Conservation (phyloP, 1,140 invertebrate genomes). For the Psilanteris sp. region DNA sequence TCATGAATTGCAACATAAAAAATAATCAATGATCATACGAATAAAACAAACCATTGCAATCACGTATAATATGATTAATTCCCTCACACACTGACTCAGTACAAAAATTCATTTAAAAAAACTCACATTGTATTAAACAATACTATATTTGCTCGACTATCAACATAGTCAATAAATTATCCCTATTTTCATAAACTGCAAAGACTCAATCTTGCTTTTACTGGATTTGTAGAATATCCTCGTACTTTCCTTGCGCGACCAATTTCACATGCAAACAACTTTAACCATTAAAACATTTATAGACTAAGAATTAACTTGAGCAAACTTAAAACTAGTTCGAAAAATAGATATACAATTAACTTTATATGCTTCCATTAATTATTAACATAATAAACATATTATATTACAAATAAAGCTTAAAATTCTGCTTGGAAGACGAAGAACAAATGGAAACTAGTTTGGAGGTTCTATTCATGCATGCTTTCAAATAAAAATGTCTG, state of each 20-base stretch:
- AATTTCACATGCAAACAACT: constrained; percentile 53
- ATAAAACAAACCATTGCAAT: constrained; percentile 68
- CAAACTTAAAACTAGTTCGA: constrained; percentile 36
- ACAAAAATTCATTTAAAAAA: constrained; percentile 72
- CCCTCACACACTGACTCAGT: constrained; percentile 70
- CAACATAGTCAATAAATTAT: constrained; percentile 78
- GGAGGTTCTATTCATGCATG: no score
- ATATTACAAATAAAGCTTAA: no score
- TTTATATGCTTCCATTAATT: no score
- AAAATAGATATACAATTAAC: no score
- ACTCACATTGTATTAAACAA: constrained; percentile 71
- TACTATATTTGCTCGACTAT: constrained; percentile 72
- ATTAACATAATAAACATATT: no score
- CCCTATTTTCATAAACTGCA: constrained; percentile 75
- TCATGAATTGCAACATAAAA: constrained; percentile 66
- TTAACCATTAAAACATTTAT: constrained; percentile 31
- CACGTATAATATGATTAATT: constrained; percentile 75
- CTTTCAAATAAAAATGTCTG: no score
- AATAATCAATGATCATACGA: constrained; percentile 60
- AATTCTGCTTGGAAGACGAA: no score
- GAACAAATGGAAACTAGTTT: no score
- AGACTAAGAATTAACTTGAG: constrained; percentile 44
- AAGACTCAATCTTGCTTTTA: constrained; percentile 74
- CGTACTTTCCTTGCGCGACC: constrained; percentile 48
- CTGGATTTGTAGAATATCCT: constrained; percentile 76